phyloP scores from a whole-genome alignment of 2,113 vertebrate genomes.

The Nothoprocta perdicaria region DNA sequence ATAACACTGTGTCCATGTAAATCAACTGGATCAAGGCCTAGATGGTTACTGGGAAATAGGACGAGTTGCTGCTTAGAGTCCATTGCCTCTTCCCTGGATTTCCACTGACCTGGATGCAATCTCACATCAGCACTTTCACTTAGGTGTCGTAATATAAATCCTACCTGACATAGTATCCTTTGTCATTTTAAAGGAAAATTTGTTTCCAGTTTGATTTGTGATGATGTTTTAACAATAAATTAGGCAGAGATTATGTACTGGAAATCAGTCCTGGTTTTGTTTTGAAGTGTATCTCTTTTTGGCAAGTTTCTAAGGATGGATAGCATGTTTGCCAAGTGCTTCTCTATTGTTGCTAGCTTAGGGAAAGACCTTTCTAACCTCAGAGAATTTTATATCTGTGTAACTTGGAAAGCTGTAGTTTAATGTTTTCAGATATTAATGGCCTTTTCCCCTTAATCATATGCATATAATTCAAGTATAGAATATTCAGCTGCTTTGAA shows the following conservation, averaged over 20 bases:
- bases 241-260: not conserved
- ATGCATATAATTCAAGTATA: not conserved
- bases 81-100: not conserved
- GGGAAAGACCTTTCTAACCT: not conserved
- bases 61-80: accelerated
- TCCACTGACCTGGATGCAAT: not conserved
- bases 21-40: not conserved
- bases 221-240: not conserved
- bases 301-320: not conserved
- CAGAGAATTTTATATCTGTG: not conserved
- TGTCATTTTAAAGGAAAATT: not conserved
- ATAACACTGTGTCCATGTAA: not conserved
- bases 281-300: not conserved
- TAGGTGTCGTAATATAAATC: not conserved
- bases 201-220: not conserved
- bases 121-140: not conserved
- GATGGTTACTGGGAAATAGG: not conserved
- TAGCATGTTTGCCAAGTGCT: not conserved
- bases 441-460: accelerated
- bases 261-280: not conserved
- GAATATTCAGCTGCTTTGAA: not conserved
- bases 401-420: not conserved
- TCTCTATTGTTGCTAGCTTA: not conserved
- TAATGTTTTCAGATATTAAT: not conserved
- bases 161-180: not conserved